Percentiles rank a stretch among this genome's conserved stretches.
phyloP scores from a whole-genome alignment of 2,113 vertebrate species.

The Pteropus alecto region DNA sequence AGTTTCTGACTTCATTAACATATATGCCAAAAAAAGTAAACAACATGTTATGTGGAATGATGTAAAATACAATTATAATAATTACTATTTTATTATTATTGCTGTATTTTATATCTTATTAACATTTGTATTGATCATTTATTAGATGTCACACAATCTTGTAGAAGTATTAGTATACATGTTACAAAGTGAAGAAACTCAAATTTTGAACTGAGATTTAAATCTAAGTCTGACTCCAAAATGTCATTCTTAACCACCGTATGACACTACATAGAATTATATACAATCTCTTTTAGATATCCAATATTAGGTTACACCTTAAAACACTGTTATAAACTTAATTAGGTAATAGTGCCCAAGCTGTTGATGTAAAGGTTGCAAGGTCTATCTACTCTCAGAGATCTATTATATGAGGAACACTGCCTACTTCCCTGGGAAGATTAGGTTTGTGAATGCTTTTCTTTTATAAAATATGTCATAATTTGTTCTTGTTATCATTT shows the following conservation, averaged over 20 bases:
- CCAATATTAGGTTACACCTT: background rate
- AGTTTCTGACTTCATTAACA: background rate
- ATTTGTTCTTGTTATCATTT: background rate
- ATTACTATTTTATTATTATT: background rate
- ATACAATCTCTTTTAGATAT: background rate
- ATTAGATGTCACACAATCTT: background rate
- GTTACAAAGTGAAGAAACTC: background rate
- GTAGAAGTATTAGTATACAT: background rate
- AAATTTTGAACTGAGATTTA: background rate
- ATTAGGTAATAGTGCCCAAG: background rate
- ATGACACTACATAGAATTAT: background rate
- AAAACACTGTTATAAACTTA: background rate
- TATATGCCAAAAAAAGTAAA: background rate
- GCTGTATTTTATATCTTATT: background rate
- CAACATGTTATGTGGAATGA: background rate
- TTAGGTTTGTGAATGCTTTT: background rate
- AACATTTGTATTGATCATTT: background rate
- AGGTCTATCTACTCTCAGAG: background rate
- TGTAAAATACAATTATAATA: too few species aligned
- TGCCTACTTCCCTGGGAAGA: background rate
- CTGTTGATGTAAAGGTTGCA: background rate
- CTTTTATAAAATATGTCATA: background rate
- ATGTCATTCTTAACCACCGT: background rate
- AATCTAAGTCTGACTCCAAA: background rate
- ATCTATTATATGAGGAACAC: background rate